Base-by-base conservation (phyloP, 2,888 invertebrate species). In the Vandiemenella viatica region DNA sequence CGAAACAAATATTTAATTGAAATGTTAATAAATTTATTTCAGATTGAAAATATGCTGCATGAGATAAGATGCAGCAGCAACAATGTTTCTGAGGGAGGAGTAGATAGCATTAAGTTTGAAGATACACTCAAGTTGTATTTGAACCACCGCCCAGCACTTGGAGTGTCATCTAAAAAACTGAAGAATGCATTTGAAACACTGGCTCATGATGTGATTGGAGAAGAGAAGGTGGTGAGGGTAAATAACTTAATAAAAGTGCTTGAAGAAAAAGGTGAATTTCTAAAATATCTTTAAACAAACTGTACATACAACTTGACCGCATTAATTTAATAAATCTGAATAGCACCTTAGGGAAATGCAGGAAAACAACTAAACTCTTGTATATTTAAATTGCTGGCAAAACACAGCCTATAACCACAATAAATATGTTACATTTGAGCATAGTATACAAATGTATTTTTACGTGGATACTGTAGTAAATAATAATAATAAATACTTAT, bases 121-220 rank as follows among this genome's bases (percentile, higher is more conserved):
- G 77, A 79, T 53, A 77, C 79, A 53, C 74, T 81, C 1, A 75
- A 73, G 59, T 62, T 80, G 15, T 81, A 77, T 58, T 59, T 80
- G 43, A 82, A 81, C 62, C 79, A 81, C 59, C 71, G 77, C 53
- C 79, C 80, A 1, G 74, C 71, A 1, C 70, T 73, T 56, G 75
- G 76, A 0, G 69, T 76, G 53, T 67, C 64, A 16, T 61, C 64
- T 50, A 61, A 60, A 21, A 63, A 67, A 26, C 56, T 79, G n/a
- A 63, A 65, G 48, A 60, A 64, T 38, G 70, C 74, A 1, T 79
- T 77, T 56, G 60, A 61, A 22, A 60, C 60, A 22, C 71, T 74
- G 55, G 66, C 68, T n/a, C 43, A 55, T 4, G 44, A 59, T 1
- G 59, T 63, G 0, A 56, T 56, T 7, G 55, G 50, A 3, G 53